Evolutionary conservation across 2,888 invertebrate species (phyloP).

Genomic region (Cacoxenus indagator): DNA sequence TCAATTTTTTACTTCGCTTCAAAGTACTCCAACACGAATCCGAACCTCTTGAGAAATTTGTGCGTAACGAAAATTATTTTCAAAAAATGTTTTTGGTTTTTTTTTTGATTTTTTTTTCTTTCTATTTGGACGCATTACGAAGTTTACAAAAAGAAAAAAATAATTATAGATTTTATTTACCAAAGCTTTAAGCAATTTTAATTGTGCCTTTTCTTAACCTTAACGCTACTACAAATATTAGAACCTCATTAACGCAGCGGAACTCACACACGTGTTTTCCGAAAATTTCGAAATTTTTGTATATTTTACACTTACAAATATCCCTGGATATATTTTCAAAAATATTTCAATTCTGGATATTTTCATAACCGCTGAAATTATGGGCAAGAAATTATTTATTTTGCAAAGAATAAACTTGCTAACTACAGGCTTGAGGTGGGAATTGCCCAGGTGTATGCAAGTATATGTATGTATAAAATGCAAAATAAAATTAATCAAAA

Average conservation of each 20-base stretch:
- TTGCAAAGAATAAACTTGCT: background rate
- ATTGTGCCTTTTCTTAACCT: slow-evolving; percentile 12
- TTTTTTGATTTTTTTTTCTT: too few species aligned
- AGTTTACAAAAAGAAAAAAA: background rate
- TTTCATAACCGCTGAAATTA: background rate
- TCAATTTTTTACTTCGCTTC: background rate
- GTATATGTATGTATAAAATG: background rate
- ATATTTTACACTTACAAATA: background rate
- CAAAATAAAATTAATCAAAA: background rate
- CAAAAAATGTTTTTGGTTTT: too few species aligned
- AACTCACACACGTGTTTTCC: background rate
- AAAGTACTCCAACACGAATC: background rate
- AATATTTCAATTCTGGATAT: slow-evolving; percentile 55
- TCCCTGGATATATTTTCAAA: slow-evolving; percentile 44
- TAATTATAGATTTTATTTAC: background rate
- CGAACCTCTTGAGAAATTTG: background rate
- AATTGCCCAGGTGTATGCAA: background rate
- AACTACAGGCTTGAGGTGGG: background rate
- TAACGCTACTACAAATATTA: background rate
- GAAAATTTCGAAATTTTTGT: background rate
- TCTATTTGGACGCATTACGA: too few species aligned
- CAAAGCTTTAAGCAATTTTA: slow-evolving; percentile 10
- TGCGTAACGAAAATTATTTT: background rate
- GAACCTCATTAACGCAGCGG: too few species aligned
- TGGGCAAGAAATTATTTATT: background rate